These are phyloP conservation scores for Branchinecta lindahli DNA, from an alignment of 1,140 invertebrate species.

Conservation along the genomic window DNA sequence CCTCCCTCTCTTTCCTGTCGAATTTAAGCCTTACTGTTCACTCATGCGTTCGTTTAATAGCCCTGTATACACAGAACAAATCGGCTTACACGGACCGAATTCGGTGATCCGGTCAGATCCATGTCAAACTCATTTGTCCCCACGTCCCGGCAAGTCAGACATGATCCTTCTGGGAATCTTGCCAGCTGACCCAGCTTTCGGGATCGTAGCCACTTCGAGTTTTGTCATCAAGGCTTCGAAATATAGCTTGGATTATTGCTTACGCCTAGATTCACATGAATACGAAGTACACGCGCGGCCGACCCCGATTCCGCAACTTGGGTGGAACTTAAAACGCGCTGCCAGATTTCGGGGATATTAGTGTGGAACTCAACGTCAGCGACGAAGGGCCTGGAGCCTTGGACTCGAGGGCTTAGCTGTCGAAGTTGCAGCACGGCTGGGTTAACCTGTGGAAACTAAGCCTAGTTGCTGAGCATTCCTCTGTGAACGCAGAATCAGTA, in stretches of 20 bases:
- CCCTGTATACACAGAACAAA: constrained; percentile 8
- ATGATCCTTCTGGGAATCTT: background rate
- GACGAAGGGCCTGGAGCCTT: too few species aligned
- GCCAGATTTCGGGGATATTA: too few species aligned
- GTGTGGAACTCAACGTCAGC: too few species aligned
- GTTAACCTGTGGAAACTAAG: too few species aligned
- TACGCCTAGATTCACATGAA: constrained; percentile 3
- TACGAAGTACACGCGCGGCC: background rate
- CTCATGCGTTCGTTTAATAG: background rate
- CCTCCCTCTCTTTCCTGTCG: too few species aligned
- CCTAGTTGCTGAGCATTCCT: too few species aligned
- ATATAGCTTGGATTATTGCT: constrained; percentile 1
- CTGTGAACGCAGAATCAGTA: too few species aligned
- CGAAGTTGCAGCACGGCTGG: too few species aligned
- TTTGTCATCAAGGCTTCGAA: constrained; percentile 2
- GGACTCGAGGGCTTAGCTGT: too few species aligned
- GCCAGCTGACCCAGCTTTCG: background rate
- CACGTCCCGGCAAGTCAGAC: background rate
- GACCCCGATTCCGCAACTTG: background rate
- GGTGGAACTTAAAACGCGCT: too few species aligned
- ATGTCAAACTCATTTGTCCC: constrained; percentile 10
- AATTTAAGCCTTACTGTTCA: background rate
- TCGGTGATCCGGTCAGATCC: constrained; percentile 9
- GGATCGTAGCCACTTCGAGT: constrained; percentile 7
- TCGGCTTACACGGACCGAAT: constrained; percentile 2